phyloP scores from a whole-genome alignment of 2,888 invertebrate species.

The Margaritifera margaritifera region DNA sequence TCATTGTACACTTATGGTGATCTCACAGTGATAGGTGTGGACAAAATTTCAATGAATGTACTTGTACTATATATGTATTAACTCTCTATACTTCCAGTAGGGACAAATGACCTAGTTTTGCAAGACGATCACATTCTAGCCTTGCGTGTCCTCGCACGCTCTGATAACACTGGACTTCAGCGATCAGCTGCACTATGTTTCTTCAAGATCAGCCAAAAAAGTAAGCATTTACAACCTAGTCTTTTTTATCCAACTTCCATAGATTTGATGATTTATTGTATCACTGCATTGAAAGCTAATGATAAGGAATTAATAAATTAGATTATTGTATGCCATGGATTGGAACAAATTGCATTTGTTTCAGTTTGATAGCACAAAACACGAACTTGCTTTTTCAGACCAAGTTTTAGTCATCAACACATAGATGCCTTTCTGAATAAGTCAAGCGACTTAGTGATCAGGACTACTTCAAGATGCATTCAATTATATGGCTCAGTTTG shows the following conservation, averaged over 20 bases:
- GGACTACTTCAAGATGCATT: too few relatives aligned
- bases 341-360: too few relatives aligned
- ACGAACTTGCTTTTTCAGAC: too few relatives aligned
- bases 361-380: too few relatives aligned
- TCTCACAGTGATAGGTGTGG: background rate
- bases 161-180: conserved; percentile 63
- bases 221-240: conserved; percentile 37
- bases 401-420: too few relatives aligned
- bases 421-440: too few relatives aligned
- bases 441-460: too few relatives aligned
- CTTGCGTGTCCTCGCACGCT: conserved; percentile 60
- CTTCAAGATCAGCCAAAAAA: conserved; percentile 61
- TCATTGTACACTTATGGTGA: background rate
- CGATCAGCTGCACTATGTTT: conserved; percentile 63
- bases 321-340: too few relatives aligned
- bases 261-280: background rate
- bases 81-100: too few relatives aligned
- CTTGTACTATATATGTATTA: background rate
- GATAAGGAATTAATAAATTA: too few relatives aligned
- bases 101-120: conserved; percentile 43
- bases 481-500: too few relatives aligned
- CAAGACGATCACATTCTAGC: conserved; percentile 59
- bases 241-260: background rate
- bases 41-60: background rate
- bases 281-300: too few relatives aligned